Evolutionary conservation across 2,888 invertebrate genomes (phyloP).

Genomic region (Tetrapedia diversipes): DNA sequence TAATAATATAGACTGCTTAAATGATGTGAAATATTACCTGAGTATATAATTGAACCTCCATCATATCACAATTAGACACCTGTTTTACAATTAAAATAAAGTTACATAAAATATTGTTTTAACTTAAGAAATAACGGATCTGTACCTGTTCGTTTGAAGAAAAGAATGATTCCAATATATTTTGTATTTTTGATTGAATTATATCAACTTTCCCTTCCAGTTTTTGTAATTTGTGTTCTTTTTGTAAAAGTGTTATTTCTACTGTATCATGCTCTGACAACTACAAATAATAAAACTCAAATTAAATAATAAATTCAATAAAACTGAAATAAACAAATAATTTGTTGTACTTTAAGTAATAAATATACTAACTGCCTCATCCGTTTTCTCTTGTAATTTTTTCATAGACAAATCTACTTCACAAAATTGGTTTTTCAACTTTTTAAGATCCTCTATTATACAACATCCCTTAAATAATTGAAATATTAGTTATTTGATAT

Average conservation of each 20-base stretch:
- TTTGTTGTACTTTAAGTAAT: background rate
- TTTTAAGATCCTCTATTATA: constrained; percentile 61
- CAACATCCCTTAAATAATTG: constrained; percentile 58
- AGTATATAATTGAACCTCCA: constrained; percentile 17
- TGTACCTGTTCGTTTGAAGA: constrained; percentile 67
- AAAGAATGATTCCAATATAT: constrained; percentile 74
- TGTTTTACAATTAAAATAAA: constrained; percentile 12
- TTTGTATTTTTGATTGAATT: constrained; percentile 78
- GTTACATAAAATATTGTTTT: background rate
- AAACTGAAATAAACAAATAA: background rate
- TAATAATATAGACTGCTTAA: no score
- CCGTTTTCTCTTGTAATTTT: constrained; percentile 73
- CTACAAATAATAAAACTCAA: constrained; percentile 57
- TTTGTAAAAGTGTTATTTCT: constrained; percentile 71
- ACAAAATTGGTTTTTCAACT: constrained; percentile 70
- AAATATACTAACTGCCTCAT: constrained; percentile 73
- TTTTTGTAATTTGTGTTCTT: constrained; percentile 72
- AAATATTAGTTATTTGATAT: constrained; percentile 7
- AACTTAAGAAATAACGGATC: constrained; percentile 10
- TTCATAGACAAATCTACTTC: constrained; percentile 70
- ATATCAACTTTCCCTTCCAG: constrained; percentile 77
- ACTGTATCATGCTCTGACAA: constrained; percentile 71
- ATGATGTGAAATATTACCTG: constrained; percentile 26
- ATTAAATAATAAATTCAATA: background rate
- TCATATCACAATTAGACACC: constrained; percentile 21